Evolutionary conservation across 1,140 invertebrate species (phyloP), one percentile per base, ranked within the genome.

Genomic region (Elymnias hypermnestra): DNA sequence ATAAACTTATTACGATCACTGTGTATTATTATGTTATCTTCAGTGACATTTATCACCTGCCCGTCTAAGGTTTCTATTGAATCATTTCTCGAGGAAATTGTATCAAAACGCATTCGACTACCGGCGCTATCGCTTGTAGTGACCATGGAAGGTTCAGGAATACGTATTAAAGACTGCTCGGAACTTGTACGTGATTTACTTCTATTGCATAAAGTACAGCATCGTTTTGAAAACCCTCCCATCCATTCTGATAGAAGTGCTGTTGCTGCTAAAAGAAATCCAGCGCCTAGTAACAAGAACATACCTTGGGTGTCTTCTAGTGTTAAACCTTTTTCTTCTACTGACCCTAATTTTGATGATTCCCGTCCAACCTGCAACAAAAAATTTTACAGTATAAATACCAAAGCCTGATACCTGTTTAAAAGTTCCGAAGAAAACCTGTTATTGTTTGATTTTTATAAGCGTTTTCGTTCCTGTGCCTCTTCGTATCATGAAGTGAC

Each of bases 261-360:
- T 8, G 75, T 64, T 1, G 68, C 82, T 2, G 89, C 92, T 7
- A 91, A 53, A 0, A 91, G 64, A 69, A 90, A 91, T 0, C 93
- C 93, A 23, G 89, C 87, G 1, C 87, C 91, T 36, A 94, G 78
- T 1, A 94, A 81, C 4, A 94, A 71, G 61, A 94, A 94, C 91
- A 93, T 94, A 3, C 93, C 93, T 82, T 93, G 91, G 1, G 91
- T 93, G 50, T 94, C 92, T 59, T 92, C 91, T 22, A 93, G 77
- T 0, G 90, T 91, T 13, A 94, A 59, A 29, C 91, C 89, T 39
- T 91, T 87, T 67, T 94, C 92, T 74, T 92, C 89, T 7, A 87
- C 71, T 43, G 83, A 61, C 41, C 86, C 47, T 52, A 77, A 55
- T 68, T 83, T 72, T 9, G 73, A 19, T 2, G 49, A 45, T 22